Conservation (phyloP, 1,140 invertebrate genomes). For the Bombus haemorrhoidalis region DNA sequence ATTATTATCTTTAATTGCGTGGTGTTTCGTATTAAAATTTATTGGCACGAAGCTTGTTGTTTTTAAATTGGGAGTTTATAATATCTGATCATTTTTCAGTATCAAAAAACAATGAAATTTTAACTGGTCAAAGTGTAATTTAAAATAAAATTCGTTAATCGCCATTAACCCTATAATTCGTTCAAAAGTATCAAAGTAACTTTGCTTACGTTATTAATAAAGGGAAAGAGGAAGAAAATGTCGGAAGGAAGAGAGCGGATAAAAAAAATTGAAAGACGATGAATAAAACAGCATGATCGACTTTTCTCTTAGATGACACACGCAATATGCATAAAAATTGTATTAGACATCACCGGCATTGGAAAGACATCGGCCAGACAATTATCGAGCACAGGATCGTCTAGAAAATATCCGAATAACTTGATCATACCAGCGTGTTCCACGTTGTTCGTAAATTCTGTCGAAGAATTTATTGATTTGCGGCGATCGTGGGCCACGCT, state of each 20-base stretch:
- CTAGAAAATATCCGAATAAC: neutral
- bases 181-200: neutral
- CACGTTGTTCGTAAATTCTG: neutral
- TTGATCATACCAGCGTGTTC: neutral
- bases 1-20: neutral
- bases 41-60: too few relatives aligned
- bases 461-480: conserved; percentile 37
- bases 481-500: neutral
- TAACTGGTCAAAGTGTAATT: too few relatives aligned
- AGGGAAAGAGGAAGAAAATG: too few relatives aligned
- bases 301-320: neutral
- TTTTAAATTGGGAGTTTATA: too few relatives aligned
- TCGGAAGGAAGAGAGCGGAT: too few relatives aligned
- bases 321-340: neutral
- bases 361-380: neutral
- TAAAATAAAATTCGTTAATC: too few relatives aligned
- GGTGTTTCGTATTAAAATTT: too few relatives aligned
- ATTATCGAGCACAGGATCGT: neutral
- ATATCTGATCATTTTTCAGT: too few relatives aligned
- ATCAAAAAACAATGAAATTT: too few relatives aligned
- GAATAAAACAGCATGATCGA: neutral
- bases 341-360: neutral
- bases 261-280: too few relatives aligned
- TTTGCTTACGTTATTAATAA: neutral
- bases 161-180: too few relatives aligned